Base-by-base conservation (phyloP, 2,888 invertebrate genomes). In the Crioceris asparagi region DNA sequence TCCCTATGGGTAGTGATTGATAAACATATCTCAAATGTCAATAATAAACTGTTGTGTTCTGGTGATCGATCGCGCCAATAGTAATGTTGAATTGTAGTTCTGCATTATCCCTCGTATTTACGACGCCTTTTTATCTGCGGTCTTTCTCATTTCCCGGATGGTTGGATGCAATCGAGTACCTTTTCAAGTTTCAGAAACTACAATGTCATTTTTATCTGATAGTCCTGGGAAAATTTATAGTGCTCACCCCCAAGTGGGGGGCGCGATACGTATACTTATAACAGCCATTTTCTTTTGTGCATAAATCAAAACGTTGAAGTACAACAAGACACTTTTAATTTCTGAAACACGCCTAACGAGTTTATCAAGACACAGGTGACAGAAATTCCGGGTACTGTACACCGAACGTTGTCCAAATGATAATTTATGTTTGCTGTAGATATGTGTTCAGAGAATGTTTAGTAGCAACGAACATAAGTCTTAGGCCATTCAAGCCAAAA, bases 131-230 rank as follows among this genome's bases (percentile, higher is more conserved):
- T 56, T 57, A 56, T 59, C 56, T 56, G 54, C 50, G 60, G 59
- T 56, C 59, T 57, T 27, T 57, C 62, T 63, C 61, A 64, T 64
- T 64, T 63, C 61, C 62, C 62, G 62, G 60, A 60, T 57, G 62
- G 63, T 58, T 59, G 62, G 59, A 51, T 54, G 56, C 61, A 58
- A 60, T 59, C 54, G 60, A 61, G 61, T 58, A 62, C 58, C 61
- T 62, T 63, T 62, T 62, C 59, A 60, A 62, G 61, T 62, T 63
- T 60, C 56, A 54, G 60, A 59, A 63, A 64, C 62, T 62, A 62
- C 61, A 59, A 57, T 64, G 62, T 63, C 62, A 61, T 52, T 57
- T 57, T 59, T 60, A 62, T 62, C 62, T 57, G 62, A 62, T 62
- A 56, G 54, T 54, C 47, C 39, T 47, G 47, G 49, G 50, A 51